Evolutionary conservation across 2,113 vertebrate genomes (phyloP), one percentile per base, ranked within the genome.

Genomic region (Xiphophorus maculatus): DNA sequence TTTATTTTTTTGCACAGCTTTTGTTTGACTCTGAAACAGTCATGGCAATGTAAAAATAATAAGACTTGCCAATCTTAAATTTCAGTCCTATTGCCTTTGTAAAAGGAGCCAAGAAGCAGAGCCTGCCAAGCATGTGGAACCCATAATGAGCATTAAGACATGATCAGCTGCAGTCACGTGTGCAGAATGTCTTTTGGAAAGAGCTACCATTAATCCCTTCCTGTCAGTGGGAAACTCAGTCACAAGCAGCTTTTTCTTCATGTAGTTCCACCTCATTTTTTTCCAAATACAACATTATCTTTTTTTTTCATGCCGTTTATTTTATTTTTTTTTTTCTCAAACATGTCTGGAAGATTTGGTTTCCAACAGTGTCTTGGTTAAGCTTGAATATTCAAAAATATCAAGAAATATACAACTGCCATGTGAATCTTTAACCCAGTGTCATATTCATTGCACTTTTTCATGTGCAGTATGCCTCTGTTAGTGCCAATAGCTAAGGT

Each of bases 71-170:
- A 5, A 61, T 29, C n/a, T 29, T 27, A 3, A 28, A n/a, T 66
- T 67, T 68, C 30, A 63, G 61, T 74, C 51, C 19, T 22, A 17
- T 44, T 76, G 44, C 70, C 32, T 66, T 58, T 75, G n/a, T 27
- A 70, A 44, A 35, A 74, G 66, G 67, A 74, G 61, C 64, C 37
- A 37, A 68, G 25, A 44, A 66, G 37, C 66, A 48, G 17, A 71
- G 64, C 42, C 40, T 80, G 40, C 51, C 70, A 76, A 54, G 63
- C 69, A 73, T 78, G 66, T 70, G 25, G 67, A 88, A 67, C 84
- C 81, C 80, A 87, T 83, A 91, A 81, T 79, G 87, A 73, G 82
- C 75, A 86, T 84, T 92, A 89, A 86, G 81, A 87, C 80, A 82
- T 91, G 85, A 90, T 92, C 87, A 90, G 84, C 81, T 79, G 69